phyloP scores from a whole-genome alignment of 2,888 invertebrate species.

The Euclidia mi region DNA sequence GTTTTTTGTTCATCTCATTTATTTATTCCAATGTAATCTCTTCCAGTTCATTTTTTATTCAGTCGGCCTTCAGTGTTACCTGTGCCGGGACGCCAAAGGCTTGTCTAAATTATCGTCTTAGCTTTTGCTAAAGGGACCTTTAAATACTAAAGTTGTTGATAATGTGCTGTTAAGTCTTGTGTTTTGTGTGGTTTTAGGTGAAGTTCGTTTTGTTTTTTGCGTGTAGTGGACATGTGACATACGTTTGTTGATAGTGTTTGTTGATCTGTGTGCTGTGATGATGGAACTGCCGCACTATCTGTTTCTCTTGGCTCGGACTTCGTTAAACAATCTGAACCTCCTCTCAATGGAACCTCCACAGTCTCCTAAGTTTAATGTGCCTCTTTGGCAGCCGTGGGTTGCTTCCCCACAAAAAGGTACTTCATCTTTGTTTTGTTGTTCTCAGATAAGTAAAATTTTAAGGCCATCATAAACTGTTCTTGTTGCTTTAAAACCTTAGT shows the following conservation, averaged over 20 bases:
- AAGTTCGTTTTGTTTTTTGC: constrained; percentile 35
- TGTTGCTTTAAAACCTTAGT: no score
- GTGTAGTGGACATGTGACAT: constrained; percentile 60
- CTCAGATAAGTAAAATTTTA: background rate
- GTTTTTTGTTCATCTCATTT: constrained; percentile 90
- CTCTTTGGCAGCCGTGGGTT: constrained; percentile 88
- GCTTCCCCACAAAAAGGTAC: constrained; percentile 83
- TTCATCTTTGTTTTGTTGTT: constrained; percentile 4
- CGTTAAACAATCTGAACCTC: constrained; percentile 73
- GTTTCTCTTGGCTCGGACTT: constrained; percentile 81
- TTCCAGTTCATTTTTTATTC: constrained; percentile 90
- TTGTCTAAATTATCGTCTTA: constrained; percentile 69
- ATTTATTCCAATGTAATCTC: constrained; percentile 91
- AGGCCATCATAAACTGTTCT: no score
- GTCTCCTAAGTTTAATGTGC: constrained; percentile 87
- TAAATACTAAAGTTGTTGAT: constrained; percentile 26
- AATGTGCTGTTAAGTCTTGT: constrained; percentile 28
- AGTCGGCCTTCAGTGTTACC: constrained; percentile 90
- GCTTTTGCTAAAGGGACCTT: constrained; percentile 60
- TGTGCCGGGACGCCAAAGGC: constrained; percentile 85
- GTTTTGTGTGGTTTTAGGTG: constrained; percentile 36
- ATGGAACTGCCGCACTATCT: constrained; percentile 87
- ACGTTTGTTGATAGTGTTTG: constrained; percentile 45
- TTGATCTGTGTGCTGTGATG: constrained; percentile 72
- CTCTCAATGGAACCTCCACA: constrained; percentile 87